Evolutionary conservation across 2,113 vertebrate species (phyloP).

Genomic region (Sinocyclocheilus anshuiensis): DNA sequence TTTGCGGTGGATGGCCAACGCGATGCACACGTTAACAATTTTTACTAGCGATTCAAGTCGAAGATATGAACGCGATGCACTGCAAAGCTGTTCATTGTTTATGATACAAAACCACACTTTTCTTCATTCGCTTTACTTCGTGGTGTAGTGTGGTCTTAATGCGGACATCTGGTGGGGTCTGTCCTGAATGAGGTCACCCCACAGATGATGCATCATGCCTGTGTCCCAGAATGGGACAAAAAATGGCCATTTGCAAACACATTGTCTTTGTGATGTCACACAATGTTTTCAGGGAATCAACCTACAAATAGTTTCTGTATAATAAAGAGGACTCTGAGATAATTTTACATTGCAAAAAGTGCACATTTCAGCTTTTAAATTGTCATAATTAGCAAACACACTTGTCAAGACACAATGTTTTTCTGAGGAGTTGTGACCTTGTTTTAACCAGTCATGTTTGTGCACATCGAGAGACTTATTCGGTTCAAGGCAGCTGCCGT

Average conservation of each 20-base stretch:
- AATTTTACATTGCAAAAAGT: background rate
- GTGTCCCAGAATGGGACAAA: background rate
- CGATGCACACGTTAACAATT: background rate
- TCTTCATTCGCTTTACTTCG: background rate
- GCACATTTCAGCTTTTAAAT: background rate
- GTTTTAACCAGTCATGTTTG: background rate
- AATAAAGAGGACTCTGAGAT: background rate
- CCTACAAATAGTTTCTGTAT: background rate
- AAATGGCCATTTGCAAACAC: background rate
- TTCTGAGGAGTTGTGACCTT: background rate
- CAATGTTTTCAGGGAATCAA: background rate
- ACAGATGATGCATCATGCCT: background rate
- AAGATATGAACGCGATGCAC: background rate
- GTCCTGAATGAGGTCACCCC: slow-evolving; percentile 32
- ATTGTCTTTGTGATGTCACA: too few relatives aligned
- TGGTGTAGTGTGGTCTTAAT: slow-evolving; percentile 8
- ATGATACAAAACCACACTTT: background rate
- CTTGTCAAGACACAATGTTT: background rate
- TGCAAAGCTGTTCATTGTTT: too few relatives aligned
- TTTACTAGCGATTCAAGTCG: background rate
- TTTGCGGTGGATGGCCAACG: background rate
- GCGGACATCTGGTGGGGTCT: slow-evolving; percentile 7
- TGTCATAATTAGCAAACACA: background rate
- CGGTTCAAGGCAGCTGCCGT: background rate
- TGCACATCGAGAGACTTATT: background rate